Evolutionary conservation across 2,113 vertebrate species (phyloP).

Genomic region (Xenotilapia longispinis): DNA sequence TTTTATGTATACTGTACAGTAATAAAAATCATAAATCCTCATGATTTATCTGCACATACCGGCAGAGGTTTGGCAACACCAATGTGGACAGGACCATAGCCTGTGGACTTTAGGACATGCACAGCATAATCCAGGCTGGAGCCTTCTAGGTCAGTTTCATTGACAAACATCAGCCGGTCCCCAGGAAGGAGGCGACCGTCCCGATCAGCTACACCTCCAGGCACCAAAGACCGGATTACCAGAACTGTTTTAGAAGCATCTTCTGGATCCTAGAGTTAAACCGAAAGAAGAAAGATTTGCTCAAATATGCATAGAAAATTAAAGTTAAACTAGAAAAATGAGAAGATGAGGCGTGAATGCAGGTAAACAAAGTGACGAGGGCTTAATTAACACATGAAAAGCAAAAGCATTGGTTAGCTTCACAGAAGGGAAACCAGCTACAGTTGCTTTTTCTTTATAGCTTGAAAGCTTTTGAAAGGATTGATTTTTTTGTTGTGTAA

Average conservation of each 20-base stretch:
- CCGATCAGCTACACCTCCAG: slow-evolving; percentile 83
- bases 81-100: slow-evolving; percentile 78
- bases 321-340: not conserved
- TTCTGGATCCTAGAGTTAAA: slow-evolving; percentile 79
- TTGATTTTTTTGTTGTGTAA: not conserved
- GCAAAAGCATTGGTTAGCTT: not conserved
- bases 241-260: slow-evolving; percentile 87
- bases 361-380: not conserved
- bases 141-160: slow-evolving; percentile 80
- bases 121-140: slow-evolving; percentile 89
- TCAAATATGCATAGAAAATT: not conserved
- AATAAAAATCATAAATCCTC: not conserved
- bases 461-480: not conserved
- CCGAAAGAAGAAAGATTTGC: not conserved
- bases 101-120: slow-evolving; percentile 85
- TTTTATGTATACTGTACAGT: not conserved
- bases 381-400: not conserved
- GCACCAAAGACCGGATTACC: slow-evolving; percentile 91
- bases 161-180: slow-evolving; percentile 92
- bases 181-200: slow-evolving; percentile 88
- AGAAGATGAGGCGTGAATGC: not conserved
- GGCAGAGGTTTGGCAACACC: slow-evolving; percentile 90
- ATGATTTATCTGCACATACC: slow-evolving; percentile 68
- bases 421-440: not conserved
- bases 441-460: not conserved